Base-by-base conservation (phyloP, 2,113 vertebrate genomes). In the Reinhardtius hippoglossoides region DNA sequence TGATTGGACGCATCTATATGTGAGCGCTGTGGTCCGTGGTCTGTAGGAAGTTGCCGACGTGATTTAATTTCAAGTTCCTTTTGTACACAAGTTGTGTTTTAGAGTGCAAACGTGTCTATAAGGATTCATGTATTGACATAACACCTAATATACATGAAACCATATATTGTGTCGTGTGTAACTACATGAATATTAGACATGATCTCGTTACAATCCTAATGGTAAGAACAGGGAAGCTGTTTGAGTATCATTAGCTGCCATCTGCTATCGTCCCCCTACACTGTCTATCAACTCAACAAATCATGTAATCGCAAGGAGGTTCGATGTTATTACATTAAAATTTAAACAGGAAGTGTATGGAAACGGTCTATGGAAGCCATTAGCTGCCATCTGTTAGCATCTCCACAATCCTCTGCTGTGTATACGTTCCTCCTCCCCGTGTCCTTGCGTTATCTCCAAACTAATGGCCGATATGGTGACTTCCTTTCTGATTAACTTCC, bases 221-320 rank as follows among this genome's bases (percentile, higher is more conserved):
- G 60, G 48, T 57, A 81, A 75, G 59, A 82, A 83, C 24, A 68
- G 23, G 69, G 67, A 77, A 60, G 75, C 21, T 75, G 67, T 74
- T 74, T 58, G 68, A 83, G 75, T 82, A 78, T 87, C 85, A 88
- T 89, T 89, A 82, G 79, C 78, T 42, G 35, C 90, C 87, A 89
- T 88, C 89, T 89, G 90, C 66, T 67, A 57, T 64, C 71, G 50
- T 58, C 20, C 63, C 54, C 37, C 59, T 31, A 2, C 60, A 71
- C 74, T 81, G 81, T 74, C 71, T 6, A 87, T 86, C 79, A 87
- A 68, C 67, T 74, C 74, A 81, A 80, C 65, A 84, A 84, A 71
- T 77, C 74, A 83, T 86, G 81, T 85, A 91, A 89, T 87, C 85
- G 87, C 72, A 55, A 85, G 83, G 90, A 90, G 85, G 87, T 86